These are phyloP conservation scores for Falco cherrug DNA, from an alignment of 2,797 vertebrate genomes.

Conservation along the genomic window DNA sequence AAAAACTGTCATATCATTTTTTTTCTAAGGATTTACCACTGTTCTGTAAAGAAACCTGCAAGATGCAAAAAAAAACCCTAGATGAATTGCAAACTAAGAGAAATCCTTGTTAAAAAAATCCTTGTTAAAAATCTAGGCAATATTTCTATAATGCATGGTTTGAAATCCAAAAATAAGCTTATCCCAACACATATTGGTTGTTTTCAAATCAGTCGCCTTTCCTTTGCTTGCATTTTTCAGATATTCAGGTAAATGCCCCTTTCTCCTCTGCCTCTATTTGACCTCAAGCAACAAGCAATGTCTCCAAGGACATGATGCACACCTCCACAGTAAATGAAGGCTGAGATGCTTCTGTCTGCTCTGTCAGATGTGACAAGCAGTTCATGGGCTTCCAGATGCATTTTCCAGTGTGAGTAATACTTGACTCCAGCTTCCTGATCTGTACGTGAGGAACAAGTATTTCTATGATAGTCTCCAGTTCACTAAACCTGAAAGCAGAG, in stretches of 20 bases:
- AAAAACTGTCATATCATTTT: not conserved
- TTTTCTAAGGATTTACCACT: not conserved
- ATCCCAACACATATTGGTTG: not conserved
- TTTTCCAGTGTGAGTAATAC: conserved; percentile 68
- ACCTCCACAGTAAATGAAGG: conserved; percentile 27
- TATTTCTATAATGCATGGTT: accelerated
- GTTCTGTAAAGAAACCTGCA: not conserved
- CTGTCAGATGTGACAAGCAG: conserved; percentile 79
- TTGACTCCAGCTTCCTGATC: conserved; percentile 63
- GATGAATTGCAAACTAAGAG: not conserved
- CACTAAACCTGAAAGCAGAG: conserved; percentile 79
- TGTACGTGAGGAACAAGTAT: conserved; percentile 67
- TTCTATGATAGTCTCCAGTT: conserved; percentile 76
- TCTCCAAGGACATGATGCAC: conserved; percentile 65
- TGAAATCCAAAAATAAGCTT: not conserved
- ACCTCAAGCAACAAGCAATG: conserved; percentile 64
- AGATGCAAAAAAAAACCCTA: not conserved
- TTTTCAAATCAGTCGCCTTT: conserved; percentile 63
- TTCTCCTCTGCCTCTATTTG: conserved; percentile 71
- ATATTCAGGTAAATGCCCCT: not conserved
- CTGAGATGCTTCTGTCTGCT: conserved; percentile 72
- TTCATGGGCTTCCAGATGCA: conserved; percentile 75
- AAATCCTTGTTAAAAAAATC: not conserved
- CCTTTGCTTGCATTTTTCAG: conserved; percentile 20
- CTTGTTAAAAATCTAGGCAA: not conserved